A percentile compares a stretch with the other conserved stretches of the same genome.
Conservation (phyloP, 2,888 invertebrate genomes). For the Erebia palarica region DNA sequence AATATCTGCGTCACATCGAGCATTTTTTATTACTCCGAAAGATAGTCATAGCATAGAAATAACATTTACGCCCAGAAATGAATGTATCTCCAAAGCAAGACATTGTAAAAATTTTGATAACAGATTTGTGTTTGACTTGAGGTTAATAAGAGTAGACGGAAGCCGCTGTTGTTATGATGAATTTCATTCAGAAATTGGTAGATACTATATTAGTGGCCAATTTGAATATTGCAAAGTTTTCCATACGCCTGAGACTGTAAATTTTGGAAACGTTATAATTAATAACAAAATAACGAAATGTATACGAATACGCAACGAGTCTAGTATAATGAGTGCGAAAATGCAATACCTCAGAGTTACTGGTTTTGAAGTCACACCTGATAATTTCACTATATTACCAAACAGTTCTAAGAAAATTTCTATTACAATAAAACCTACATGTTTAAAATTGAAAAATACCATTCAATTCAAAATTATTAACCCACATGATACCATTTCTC, state of each 20-base stretch:
- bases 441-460: slow-evolving; percentile 53
- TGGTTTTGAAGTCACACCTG: slow-evolving; percentile 68
- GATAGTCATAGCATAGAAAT: slow-evolving; percentile 56
- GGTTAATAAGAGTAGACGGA: slow-evolving; percentile 66
- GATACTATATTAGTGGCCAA: slow-evolving; percentile 82
- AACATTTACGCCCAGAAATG: slow-evolving; percentile 64
- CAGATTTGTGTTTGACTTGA: slow-evolving; percentile 69
- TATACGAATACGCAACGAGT: slow-evolving; percentile 72
- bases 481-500: slow-evolving; percentile 49
- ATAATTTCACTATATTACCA: slow-evolving; percentile 61
- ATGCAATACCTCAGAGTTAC: slow-evolving; percentile 64
- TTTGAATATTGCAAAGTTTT: slow-evolving; percentile 74
- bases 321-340: slow-evolving; percentile 61
- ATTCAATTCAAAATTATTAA: slow-evolving; percentile 63
- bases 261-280: slow-evolving; percentile 71
- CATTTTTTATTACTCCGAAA: slow-evolving; percentile 55
- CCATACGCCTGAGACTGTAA: slow-evolving; percentile 71
- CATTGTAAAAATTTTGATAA: slow-evolving; percentile 54
- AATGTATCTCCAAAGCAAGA: slow-evolving; percentile 67
- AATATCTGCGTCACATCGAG: slow-evolving; percentile 73
- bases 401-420: slow-evolving; percentile 56
- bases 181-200: slow-evolving; percentile 70
- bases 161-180: slow-evolving; percentile 65
- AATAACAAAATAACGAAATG: slow-evolving; percentile 60
- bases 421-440: slow-evolving; percentile 59